Conservation (phyloP, 2,888 invertebrate genomes). For the Parelbella ahira region DNA sequence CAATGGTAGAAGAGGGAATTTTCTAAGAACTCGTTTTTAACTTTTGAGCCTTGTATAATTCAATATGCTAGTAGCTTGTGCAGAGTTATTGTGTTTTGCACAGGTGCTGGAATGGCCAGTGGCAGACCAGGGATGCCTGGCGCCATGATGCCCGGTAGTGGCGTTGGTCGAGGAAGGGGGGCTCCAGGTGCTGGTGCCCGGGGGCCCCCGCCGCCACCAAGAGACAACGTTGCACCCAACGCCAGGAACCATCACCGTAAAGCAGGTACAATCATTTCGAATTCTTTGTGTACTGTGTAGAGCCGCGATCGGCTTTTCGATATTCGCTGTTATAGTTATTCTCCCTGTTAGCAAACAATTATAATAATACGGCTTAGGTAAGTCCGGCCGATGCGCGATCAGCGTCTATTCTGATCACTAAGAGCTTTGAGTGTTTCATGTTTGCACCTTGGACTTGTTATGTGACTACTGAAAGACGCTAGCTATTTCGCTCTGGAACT, state of each 20-base stretch:
- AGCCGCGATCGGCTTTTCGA: slow-evolving; percentile 47
- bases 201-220: slow-evolving; percentile 92
- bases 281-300: slow-evolving; percentile 43
- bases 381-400: slow-evolving; percentile 61
- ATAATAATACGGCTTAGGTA: slow-evolving; percentile 54
- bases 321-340: slow-evolving; percentile 57
- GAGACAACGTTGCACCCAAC: slow-evolving; percentile 82
- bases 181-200: slow-evolving; percentile 87
- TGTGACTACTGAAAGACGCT: slow-evolving; percentile 77
- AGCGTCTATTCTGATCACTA: slow-evolving; percentile 66
- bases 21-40: no score
- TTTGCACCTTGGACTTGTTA: slow-evolving; percentile 82
- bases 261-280: slow-evolving; percentile 58
- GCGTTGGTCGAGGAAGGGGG: slow-evolving; percentile 42
- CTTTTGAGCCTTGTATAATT: no score
- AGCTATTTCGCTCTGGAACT: slow-evolving; percentile 78
- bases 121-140: slow-evolving; percentile 23
- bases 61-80: neutral
- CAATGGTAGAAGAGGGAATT: no score
- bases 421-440: slow-evolving; percentile 82
- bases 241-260: slow-evolving; percentile 70
- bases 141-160: slow-evolving; percentile 27
- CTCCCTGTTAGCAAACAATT: slow-evolving; percentile 51
- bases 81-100: slow-evolving; percentile 3
- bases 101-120: slow-evolving; percentile 36